These are phyloP conservation scores for Liasis olivaceus DNA, from an alignment of 2,797 vertebrate species.

Conservation along the genomic window DNA sequence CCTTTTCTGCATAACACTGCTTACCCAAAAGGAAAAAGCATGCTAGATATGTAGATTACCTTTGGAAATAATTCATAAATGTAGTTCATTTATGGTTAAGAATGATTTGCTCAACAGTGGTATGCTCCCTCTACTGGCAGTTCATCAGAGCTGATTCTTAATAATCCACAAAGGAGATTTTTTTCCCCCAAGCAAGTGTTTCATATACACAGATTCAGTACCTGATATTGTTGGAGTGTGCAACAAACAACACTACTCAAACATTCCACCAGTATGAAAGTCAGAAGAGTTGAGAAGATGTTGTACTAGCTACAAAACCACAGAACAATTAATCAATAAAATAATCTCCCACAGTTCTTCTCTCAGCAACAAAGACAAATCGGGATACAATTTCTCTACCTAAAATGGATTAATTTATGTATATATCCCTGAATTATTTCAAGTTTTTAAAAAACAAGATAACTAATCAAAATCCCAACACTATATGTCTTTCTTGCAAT, in stretches of 20 bases:
- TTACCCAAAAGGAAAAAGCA: neutral
- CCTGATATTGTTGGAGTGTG: neutral
- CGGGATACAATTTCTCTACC: neutral
- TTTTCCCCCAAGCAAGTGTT: neutral
- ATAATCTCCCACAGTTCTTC: neutral
- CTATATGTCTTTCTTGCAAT: neutral
- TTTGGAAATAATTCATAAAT: neutral
- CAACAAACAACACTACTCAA: neutral
- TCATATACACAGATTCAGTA: neutral
- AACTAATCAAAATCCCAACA: neutral
- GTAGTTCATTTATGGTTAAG: neutral
- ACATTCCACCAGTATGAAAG: accelerated
- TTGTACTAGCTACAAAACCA: neutral
- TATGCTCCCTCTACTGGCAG: neutral
- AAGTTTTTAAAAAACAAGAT: neutral
- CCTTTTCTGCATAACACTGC: neutral
- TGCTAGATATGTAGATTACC: neutral
- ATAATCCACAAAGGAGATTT: neutral
- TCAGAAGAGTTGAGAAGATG: neutral
- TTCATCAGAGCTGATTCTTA: neutral
- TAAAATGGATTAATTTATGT: neutral
- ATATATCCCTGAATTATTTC: neutral
- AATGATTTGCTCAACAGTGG: neutral
- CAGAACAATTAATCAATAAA: accelerated
- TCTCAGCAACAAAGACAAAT: neutral